A percentile compares a stretch with the other conserved stretches of the same genome.
Evolutionary conservation across 1,140 invertebrate species (phyloP).

Genomic region (Orchestia grillus): DNA sequence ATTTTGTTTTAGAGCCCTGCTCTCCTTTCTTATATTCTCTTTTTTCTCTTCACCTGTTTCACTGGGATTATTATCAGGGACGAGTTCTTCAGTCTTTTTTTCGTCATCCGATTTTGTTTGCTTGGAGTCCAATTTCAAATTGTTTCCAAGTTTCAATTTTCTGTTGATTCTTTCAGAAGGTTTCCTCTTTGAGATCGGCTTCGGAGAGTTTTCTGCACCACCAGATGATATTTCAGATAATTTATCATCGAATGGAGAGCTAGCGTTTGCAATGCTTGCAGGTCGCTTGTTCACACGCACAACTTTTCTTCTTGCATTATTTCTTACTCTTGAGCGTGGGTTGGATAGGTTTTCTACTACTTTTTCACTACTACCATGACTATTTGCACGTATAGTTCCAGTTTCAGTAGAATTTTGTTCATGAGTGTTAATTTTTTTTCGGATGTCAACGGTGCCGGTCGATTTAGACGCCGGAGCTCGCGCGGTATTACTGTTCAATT

Average conservation of each 20-base stretch:
- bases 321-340: background rate
- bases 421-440: background rate
- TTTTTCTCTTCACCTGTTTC: background rate
- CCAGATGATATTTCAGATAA: background rate
- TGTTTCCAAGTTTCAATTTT: background rate
- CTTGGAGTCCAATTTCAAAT: background rate
- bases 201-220: background rate
- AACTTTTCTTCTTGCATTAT: constrained; percentile 27
- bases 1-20: background rate
- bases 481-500: background rate
- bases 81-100: background rate
- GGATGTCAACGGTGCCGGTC: background rate
- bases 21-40: background rate
- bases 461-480: background rate
- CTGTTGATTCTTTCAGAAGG: background rate
- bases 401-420: background rate
- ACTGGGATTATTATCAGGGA: background rate
- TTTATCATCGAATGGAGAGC: background rate
- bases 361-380: background rate
- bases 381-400: background rate
- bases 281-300: constrained; percentile 4
- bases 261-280: background rate
- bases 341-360: background rate
- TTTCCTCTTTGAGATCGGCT: background rate
- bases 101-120: background rate